A percentile compares a stretch with the other conserved stretches of the same genome.
Conservation (phyloP, 2,797 vertebrate genomes). For the Schizothorax lantsangensis region DNA sequence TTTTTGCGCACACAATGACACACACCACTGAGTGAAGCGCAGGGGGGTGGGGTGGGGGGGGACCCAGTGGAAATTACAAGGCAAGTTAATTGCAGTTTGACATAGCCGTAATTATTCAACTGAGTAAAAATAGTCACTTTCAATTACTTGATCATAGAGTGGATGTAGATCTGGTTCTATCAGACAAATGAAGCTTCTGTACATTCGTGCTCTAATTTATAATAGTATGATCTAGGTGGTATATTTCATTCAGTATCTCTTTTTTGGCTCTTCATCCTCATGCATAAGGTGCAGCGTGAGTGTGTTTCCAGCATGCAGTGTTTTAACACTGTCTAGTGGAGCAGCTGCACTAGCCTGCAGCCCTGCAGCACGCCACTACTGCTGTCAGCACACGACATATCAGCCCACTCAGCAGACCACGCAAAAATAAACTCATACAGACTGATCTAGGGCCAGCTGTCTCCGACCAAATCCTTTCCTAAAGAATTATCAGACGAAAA, state of each 20-base stretch:
- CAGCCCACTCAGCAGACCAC: conserved; percentile 66
- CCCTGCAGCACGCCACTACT: conserved; percentile 62
- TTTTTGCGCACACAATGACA: not conserved
- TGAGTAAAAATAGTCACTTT: conserved; percentile 72
- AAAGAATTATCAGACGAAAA: conserved; percentile 13
- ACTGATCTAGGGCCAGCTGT: conserved; percentile 53
- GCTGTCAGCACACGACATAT: conserved; percentile 74
- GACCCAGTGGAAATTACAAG: conserved; percentile 73
- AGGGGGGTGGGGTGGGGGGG: conserved; percentile 55
- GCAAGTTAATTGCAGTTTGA: conserved; percentile 79
- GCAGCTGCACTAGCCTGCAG: conserved; percentile 77
- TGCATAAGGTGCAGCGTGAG: conserved; percentile 28
- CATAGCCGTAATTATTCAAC: conserved; percentile 81
- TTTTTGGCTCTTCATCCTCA: not conserved
- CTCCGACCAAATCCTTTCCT: conserved; percentile 24
- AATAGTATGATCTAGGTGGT: conserved; percentile 7
- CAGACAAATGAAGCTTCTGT: conserved; percentile 25
- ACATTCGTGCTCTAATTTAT: conserved; percentile 6
- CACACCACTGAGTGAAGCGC: conserved; percentile 25
- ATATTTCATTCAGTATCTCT: not conserved
- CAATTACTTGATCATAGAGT: conserved; percentile 77
- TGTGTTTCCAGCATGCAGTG: conserved; percentile 20
- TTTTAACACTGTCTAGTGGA: conserved; percentile 62
- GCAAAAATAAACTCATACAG: conserved; percentile 46
- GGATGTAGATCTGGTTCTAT: conserved; percentile 68